These are phyloP conservation scores for Heliothis virescens DNA, from an alignment of 1,140 invertebrate species.

Conservation along the genomic window DNA sequence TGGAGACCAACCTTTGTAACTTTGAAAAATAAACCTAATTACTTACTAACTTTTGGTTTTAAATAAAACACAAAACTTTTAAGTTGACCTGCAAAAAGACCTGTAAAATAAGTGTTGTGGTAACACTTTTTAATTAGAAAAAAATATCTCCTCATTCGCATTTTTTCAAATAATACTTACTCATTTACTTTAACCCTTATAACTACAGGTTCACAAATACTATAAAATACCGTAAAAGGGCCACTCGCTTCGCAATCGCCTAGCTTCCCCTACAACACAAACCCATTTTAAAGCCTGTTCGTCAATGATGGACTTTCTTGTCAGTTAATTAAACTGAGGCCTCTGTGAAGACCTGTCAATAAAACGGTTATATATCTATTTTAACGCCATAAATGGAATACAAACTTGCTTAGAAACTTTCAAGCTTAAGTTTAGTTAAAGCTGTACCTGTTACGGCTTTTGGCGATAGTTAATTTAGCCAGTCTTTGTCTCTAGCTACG, in stretches of 20 bases:
- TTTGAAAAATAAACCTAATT: slow-evolving; percentile 18
- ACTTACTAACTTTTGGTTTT: slow-evolving; percentile 25
- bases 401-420: neutral
- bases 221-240: too few species aligned
- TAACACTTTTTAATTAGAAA: too few species aligned
- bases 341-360: slow-evolving; percentile 20
- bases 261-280: neutral
- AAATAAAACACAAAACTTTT: neutral
- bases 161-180: too few species aligned
- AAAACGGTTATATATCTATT: slow-evolving; percentile 22
- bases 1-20: slow-evolving; percentile 17
- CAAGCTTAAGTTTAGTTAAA: neutral
- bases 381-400: slow-evolving; percentile 1
- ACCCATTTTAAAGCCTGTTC: slow-evolving; percentile 1
- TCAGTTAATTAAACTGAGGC: slow-evolving; percentile 40
- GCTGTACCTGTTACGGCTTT: neutral
- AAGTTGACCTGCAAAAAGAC: neutral
- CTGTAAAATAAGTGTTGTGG: neutral
- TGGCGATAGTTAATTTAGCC: too few species aligned
- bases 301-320: slow-evolving; percentile 32
- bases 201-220: too few species aligned
- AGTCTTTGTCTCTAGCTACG: too few species aligned
- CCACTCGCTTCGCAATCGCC: neutral
- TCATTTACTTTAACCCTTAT: too few species aligned
- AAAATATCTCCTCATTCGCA: too few species aligned